Evolutionary conservation across 1,140 invertebrate genomes (phyloP).

Genomic region (Pseudomyrmex flavicornis): DNA sequence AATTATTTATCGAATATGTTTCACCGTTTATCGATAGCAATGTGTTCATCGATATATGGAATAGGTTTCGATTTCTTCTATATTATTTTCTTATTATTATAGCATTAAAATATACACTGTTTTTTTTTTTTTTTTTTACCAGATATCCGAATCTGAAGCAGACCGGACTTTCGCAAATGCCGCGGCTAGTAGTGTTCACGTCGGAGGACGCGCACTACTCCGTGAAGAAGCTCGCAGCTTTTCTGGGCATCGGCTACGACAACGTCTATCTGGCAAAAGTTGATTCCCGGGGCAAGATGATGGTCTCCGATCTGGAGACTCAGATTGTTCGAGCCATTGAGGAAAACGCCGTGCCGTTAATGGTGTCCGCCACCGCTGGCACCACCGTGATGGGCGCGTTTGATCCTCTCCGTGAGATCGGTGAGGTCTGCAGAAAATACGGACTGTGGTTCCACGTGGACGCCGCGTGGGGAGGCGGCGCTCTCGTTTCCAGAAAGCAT

Average conservation of each 20-base stretch:
- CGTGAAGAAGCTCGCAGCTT: constrained; percentile 93
- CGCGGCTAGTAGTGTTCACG: constrained; percentile 91
- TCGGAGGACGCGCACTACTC: constrained; percentile 98
- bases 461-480: constrained; percentile 97
- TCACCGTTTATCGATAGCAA: no score
- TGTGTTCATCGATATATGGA: no score
- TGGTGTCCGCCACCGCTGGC: constrained; percentile 96
- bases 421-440: constrained; percentile 92
- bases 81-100: no score
- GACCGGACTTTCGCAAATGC: constrained; percentile 88
- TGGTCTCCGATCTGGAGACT: constrained; percentile 88
- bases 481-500: constrained; percentile 93
- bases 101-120: neutral
- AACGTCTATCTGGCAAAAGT: constrained; percentile 91
- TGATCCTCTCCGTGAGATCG: constrained; percentile 94
- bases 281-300: constrained; percentile 92
- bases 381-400: constrained; percentile 95
- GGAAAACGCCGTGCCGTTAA: constrained; percentile 91
- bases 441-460: constrained; percentile 98
- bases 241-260: constrained; percentile 91
- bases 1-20: neutral
- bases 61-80: no score
- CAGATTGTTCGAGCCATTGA: constrained; percentile 89
- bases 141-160: constrained; percentile 86
- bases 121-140: neutral